A percentile compares a stretch with the other conserved stretches of the same genome.
phyloP scores from a whole-genome alignment of 2,797 vertebrate genomes.

The Tragopan temminckii region DNA sequence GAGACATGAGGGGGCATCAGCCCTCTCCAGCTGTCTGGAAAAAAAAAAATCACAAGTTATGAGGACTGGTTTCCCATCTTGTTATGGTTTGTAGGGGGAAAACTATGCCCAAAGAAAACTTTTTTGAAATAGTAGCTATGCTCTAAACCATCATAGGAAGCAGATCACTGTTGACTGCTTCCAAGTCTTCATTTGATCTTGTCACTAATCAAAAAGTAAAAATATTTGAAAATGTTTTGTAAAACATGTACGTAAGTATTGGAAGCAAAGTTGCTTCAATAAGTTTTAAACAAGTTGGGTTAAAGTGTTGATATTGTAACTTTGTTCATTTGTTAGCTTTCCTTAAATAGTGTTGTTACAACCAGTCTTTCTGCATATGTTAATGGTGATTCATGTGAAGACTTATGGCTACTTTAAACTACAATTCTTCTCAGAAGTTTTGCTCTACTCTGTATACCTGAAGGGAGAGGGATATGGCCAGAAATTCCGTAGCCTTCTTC shows the following conservation, averaged over 20 bases:
- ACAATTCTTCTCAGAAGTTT: background rate
- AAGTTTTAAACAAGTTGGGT: background rate
- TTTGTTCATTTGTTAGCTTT: background rate
- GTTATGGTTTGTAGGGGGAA: background rate
- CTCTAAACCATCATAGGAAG: background rate
- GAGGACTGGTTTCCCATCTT: background rate
- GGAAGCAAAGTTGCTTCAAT: background rate
- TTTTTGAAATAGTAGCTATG: background rate
- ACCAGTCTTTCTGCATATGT: background rate
- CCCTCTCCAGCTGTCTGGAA: background rate
- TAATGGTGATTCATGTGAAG: background rate
- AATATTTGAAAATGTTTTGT: background rate
- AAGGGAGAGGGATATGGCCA: background rate
- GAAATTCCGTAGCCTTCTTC: background rate
- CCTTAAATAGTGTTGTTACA: background rate
- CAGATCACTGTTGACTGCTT: slow-evolving; percentile 12
- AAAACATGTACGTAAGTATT: background rate
- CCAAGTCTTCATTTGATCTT: background rate
- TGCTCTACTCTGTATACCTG: background rate
- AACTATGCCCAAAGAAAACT: background rate
- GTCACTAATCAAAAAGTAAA: background rate
- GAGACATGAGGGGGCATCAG: background rate
- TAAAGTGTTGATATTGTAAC: background rate
- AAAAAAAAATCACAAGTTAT: background rate
- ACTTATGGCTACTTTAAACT: background rate